Conservation (phyloP, 2,888 invertebrate genomes). For the Chouioia cunea region DNA sequence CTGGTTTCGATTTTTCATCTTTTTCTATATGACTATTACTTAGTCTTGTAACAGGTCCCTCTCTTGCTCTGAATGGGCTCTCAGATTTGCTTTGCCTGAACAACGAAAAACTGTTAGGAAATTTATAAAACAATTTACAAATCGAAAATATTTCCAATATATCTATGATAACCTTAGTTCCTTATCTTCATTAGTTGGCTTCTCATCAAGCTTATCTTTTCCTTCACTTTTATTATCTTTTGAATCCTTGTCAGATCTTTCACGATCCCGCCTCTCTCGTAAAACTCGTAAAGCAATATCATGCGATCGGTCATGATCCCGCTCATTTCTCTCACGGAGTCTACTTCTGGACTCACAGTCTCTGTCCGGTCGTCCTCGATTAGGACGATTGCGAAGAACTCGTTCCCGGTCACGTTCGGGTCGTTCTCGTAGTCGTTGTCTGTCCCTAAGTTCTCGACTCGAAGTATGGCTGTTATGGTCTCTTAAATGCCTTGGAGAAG, state of each 20-base stretch:
- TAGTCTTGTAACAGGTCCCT: slow-evolving; percentile 64
- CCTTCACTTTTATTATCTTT: slow-evolving; percentile 58
- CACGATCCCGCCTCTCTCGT: slow-evolving; percentile 55
- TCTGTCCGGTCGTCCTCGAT: slow-evolving; percentile 49
- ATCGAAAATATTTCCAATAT: not conserved
- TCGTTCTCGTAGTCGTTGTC: slow-evolving; percentile 38
- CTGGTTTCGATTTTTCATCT: slow-evolving; percentile 58
- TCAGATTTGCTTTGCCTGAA: slow-evolving; percentile 58
- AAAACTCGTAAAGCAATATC: slow-evolving; percentile 58
- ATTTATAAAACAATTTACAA: slow-evolving; percentile 17
- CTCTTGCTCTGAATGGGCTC: slow-evolving; percentile 61
- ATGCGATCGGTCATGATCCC: slow-evolving; percentile 49
- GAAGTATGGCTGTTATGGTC: slow-evolving; percentile 28
- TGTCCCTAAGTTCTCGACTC: slow-evolving; percentile 40
- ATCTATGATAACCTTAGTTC: slow-evolving; percentile 55
- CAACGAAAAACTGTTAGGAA: no score
- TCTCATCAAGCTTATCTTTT: slow-evolving; percentile 56
- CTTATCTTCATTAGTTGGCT: slow-evolving; percentile 59
- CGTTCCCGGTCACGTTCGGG: slow-evolving; percentile 48
- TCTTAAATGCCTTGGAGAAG: slow-evolving; percentile 57
- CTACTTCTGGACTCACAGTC: slow-evolving; percentile 57
- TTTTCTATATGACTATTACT: slow-evolving; percentile 60
- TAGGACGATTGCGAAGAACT: slow-evolving; percentile 47
- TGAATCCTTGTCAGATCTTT: slow-evolving; percentile 53
- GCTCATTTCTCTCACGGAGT: slow-evolving; percentile 56